Conservation (phyloP, 1,140 invertebrate species). For the Pseudoatta argentina region DNA sequence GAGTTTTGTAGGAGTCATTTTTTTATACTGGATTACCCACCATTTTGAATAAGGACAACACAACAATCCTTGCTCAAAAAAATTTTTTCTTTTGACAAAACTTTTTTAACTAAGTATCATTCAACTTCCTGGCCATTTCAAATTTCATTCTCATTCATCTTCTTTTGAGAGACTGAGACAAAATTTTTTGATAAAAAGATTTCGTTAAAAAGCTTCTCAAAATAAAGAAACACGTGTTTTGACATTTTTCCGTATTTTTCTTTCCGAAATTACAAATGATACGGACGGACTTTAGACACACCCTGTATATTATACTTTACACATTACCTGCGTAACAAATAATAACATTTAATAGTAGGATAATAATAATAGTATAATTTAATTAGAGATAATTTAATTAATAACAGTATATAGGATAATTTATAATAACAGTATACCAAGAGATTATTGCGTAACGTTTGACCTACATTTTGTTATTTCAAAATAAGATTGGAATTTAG, state of each 20-base stretch:
- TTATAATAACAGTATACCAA: not conserved
- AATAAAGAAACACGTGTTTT: too few relatives aligned
- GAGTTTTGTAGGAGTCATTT: too few relatives aligned
- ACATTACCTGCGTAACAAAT: not conserved
- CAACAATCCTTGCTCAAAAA: too few relatives aligned
- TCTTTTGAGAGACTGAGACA: not conserved
- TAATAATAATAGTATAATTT: not conserved
- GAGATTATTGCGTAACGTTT: not conserved
- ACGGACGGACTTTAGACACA: not conserved
- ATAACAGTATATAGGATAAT: not conserved
- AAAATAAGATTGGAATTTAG: conserved; percentile 39
- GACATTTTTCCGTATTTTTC: too few relatives aligned
- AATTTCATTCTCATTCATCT: not conserved
- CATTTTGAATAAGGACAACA: too few relatives aligned
- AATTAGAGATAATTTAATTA: not conserved
- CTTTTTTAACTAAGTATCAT: not conserved
- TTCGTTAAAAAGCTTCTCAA: too few relatives aligned
- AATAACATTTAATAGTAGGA: conserved; percentile 11
- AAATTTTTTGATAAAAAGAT: too few relatives aligned
- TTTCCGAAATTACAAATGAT: too few relatives aligned
- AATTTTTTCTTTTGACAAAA: not conserved
- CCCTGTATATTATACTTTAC: not conserved
- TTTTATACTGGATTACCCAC: too few relatives aligned
- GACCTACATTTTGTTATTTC: conserved; percentile 23
- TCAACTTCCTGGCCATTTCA: not conserved